Evolutionary conservation across 2,113 vertebrate species (phyloP).

Genomic region (Gallinago paraguaiae): DNA sequence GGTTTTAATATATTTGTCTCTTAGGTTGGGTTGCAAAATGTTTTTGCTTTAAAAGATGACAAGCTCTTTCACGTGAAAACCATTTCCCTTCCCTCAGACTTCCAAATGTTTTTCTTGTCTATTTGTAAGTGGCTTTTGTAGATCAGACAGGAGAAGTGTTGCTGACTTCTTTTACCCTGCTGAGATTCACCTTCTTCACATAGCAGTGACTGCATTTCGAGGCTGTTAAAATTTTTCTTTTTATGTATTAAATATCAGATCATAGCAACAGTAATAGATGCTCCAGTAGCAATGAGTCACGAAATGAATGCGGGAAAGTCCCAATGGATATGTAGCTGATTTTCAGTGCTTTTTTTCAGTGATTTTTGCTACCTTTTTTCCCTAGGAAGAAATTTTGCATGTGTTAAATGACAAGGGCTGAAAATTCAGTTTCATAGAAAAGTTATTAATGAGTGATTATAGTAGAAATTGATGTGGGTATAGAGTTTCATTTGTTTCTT

Average conservation of each 20-base stretch:
- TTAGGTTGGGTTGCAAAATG: background rate
- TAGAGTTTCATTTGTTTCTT: background rate
- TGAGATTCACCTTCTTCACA: background rate
- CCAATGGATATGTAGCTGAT: background rate
- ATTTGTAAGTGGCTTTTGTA: slow-evolving; percentile 36
- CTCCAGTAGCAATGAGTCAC: background rate
- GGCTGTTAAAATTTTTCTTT: background rate
- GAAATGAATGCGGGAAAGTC: background rate
- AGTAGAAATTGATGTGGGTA: background rate
- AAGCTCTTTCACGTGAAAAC: slow-evolving; percentile 12
- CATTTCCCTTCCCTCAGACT: slow-evolving; percentile 10
- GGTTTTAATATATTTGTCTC: slow-evolving; percentile 24
- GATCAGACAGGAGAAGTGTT: background rate
- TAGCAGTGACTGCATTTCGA: background rate
- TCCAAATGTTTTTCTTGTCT: slow-evolving; percentile 13
- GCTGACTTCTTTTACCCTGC: background rate
- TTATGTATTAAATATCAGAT: background rate
- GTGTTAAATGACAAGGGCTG: background rate
- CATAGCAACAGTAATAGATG: background rate
- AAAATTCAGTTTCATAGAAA: background rate
- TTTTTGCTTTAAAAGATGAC: background rate
- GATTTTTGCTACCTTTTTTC: background rate
- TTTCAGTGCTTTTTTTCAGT: background rate
- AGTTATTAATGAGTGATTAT: background rate
- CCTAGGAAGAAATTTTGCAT: background rate